phyloP scores from a whole-genome alignment of 2,888 invertebrate genomes.

The Subacronicta megacephala region DNA sequence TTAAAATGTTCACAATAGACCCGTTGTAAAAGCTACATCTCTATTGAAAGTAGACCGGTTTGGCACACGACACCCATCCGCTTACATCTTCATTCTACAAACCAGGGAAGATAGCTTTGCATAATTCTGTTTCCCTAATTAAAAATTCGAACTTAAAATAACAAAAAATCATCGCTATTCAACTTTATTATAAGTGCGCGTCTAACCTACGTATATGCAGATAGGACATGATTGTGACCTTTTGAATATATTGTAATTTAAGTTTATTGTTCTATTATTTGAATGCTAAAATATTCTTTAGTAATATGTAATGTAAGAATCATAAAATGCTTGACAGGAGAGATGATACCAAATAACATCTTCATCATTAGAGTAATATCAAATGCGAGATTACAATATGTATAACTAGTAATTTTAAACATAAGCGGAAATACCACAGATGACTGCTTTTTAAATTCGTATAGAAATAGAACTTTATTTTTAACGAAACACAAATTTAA shows the following conservation, averaged over 20 bases:
- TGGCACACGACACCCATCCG: conserved; percentile 69
- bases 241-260: conserved; percentile 20
- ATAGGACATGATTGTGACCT: conserved; percentile 26
- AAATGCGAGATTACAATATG: conserved; percentile 12
- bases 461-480: no score
- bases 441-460: no score
- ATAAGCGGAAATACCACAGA: no score
- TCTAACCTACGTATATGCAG: conserved; percentile 12
- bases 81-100: conserved; percentile 58
- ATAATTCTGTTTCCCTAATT: conserved; percentile 62
- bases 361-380: conserved; percentile 19
- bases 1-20: conserved; percentile 85
- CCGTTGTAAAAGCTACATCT: conserved; percentile 66
- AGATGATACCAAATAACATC: conserved; percentile 27
- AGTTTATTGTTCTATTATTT: conserved; percentile 15
- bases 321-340: conserved; percentile 7
- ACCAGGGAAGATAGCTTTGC: conserved; percentile 51
- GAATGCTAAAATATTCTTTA: conserved; percentile 27
- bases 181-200: conserved; percentile 15
- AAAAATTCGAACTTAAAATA: conserved; percentile 43
- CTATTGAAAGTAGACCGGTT: conserved; percentile 80
- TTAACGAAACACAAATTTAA: no score
- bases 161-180: conserved; percentile 32
- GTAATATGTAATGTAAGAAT: conserved; percentile 6
- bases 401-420: no score